Conservation (phyloP, 2,113 vertebrate species). For the Vulpes ferrilata region DNA sequence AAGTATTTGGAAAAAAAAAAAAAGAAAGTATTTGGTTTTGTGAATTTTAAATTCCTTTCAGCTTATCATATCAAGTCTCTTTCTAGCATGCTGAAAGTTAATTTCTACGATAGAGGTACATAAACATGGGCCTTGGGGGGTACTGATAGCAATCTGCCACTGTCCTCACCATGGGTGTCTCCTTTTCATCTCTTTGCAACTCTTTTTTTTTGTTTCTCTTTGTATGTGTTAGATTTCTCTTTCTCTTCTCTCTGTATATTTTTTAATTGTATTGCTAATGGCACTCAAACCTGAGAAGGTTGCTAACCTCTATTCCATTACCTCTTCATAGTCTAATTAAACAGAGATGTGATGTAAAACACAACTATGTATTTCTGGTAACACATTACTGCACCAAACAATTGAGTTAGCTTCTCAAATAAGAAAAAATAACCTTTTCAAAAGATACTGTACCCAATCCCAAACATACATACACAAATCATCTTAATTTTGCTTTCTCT, state of each 20-base stretch:
- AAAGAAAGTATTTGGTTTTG: slow-evolving; percentile 49
- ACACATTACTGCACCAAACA: slow-evolving; percentile 14
- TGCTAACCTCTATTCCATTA: slow-evolving; percentile 61
- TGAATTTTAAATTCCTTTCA: slow-evolving; percentile 48
- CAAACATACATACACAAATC: slow-evolving; percentile 30
- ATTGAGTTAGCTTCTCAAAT: slow-evolving; percentile 34
- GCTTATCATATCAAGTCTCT: slow-evolving; percentile 19
- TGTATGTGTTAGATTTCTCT: slow-evolving; percentile 53
- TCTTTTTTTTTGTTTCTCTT: not conserved
- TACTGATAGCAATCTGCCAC: not conserved
- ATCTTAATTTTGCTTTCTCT: slow-evolving; percentile 61
- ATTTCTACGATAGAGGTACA: slow-evolving; percentile 27
- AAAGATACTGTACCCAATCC: not conserved
- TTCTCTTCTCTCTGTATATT: slow-evolving; percentile 12
- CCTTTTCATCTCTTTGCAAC: not conserved
- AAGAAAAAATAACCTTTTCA: not conserved
- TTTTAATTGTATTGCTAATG: slow-evolving; percentile 48
- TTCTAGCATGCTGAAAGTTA: slow-evolving; percentile 22
- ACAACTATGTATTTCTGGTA: slow-evolving; percentile 60
- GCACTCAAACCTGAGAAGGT: slow-evolving; percentile 55
- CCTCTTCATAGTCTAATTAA: slow-evolving; percentile 47
- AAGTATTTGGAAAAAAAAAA: too few species aligned
- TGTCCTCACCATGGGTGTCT: not conserved
- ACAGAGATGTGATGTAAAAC: slow-evolving; percentile 44
- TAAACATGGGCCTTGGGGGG: not conserved